Evolutionary conservation across 2,113 vertebrate species (phyloP).

Genomic region (Sakesphorus luctuosus): DNA sequence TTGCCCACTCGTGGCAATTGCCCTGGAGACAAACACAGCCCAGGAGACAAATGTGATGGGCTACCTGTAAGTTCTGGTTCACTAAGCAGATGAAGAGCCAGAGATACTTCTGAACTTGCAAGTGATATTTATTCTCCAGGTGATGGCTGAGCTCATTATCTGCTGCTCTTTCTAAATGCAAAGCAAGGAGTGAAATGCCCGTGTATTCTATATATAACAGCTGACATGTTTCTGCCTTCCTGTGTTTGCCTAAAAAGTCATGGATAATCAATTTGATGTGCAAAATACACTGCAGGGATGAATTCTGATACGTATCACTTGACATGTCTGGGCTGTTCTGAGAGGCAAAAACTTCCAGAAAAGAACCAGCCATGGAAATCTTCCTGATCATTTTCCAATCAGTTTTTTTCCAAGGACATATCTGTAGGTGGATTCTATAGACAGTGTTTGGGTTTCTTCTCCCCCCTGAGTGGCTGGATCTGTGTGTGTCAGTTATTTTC

Average conservation of each 20-base stretch:
- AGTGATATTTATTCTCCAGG: conserved; percentile 4
- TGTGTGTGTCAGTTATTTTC: not conserved
- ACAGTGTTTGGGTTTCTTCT: not conserved
- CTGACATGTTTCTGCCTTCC: conserved; percentile 34
- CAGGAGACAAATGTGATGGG: not conserved
- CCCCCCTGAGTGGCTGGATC: not conserved
- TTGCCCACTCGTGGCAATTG: not conserved
- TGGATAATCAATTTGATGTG: conserved; percentile 50
- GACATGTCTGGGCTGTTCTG: not conserved
- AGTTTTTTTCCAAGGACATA: not conserved
- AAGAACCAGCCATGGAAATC: not conserved
- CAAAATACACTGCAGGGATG: conserved; percentile 8
- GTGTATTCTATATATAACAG: not conserved
- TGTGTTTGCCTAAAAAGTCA: conserved; percentile 38
- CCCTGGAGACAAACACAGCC: conserved; percentile 8
- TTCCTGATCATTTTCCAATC: conserved; percentile 18
- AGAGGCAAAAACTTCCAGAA: conserved; percentile 10
- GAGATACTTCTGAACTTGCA: not conserved
- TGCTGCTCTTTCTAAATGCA: not conserved
- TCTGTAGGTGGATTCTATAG: not conserved
- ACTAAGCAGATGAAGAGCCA: not conserved
- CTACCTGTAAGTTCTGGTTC: conserved; percentile 45
- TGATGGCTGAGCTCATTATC: conserved; percentile 19
- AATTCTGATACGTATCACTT: not conserved
- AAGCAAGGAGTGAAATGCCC: not conserved